Base-by-base conservation (phyloP, 2,113 vertebrate species). In the Origma solitaria region DNA sequence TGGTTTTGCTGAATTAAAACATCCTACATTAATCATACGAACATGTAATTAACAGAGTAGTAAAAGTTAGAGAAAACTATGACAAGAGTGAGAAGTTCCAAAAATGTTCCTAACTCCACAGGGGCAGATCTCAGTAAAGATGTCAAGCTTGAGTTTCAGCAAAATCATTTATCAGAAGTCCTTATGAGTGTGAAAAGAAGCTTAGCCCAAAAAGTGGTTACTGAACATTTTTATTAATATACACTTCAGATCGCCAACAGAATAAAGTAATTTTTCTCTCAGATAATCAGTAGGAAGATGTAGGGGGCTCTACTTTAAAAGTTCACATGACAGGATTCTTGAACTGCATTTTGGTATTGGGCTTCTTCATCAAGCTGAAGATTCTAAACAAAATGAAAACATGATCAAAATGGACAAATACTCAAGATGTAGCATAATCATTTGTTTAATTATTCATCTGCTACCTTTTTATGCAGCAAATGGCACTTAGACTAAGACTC, bases 351-450 rank as follows among this genome's bases (percentile, higher is more conserved):
- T 98, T 98, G 98, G 97, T 98, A 98, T 6, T 98, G 98, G 65
- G 97, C 98, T 96, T 98, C 98, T 92, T 98, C 98, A 96, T 98
- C 98, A 92, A 98, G 95, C 73, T 98, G 96, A 98, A 98, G 97
- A 97, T 98, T 98, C 98, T 98, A 95, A 95, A 97, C 81, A 95
- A 49, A 95, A 86, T 23, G 40, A 95, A 90, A 96, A 96, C 75
- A 95, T 70, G 13, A 84, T 96, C 64, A 96, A 94, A 93, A 95
- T 66, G 38, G 82, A 75, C 47, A 93, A 81, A 91, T 64, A 73
- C 10, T 50, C 38, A 79, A 85, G 30, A 81, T 20, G 13, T 24
- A 90, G 7, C 33, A 86, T 0, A 86, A 30, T 25, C 47, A 60
- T 90, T 71, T 82, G 35, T 68, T 88, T 53, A 82, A 69, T 51